phyloP scores from a whole-genome alignment of 2,113 vertebrate genomes.

The Zosterops hypoxanthus region DNA sequence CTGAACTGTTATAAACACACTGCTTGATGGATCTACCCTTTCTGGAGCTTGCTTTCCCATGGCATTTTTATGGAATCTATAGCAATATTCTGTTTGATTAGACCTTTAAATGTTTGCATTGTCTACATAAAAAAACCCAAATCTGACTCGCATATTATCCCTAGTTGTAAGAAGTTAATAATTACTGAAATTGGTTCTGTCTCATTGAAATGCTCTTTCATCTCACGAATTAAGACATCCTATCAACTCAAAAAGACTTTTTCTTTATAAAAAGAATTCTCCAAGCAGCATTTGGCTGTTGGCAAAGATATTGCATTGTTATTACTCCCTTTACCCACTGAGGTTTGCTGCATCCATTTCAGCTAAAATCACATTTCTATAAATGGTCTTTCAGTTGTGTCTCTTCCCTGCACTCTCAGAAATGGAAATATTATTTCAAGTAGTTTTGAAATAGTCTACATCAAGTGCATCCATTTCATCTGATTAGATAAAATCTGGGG shows the following conservation, averaged over 20 bases:
- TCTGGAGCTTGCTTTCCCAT: background rate
- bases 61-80: background rate
- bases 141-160: background rate
- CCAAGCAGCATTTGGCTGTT: background rate
- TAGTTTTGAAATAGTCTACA: background rate
- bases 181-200: background rate
- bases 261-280: background rate
- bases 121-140: background rate
- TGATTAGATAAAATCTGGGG: background rate
- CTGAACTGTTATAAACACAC: background rate
- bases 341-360: background rate
- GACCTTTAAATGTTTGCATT: background rate
- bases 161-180: background rate
- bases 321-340: background rate
- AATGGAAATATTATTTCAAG: background rate
- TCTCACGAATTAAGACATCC: background rate
- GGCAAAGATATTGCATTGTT: background rate
- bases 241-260: background rate
- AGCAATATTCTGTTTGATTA: background rate
- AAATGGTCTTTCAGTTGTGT: background rate
- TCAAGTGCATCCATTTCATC: background rate
- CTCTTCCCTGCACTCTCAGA: background rate
- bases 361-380: background rate
- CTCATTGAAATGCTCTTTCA: background rate
- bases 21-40: background rate